A percentile compares a stretch with the other conserved stretches of the same genome.
Evolutionary conservation across 2,797 vertebrate genomes (phyloP).

Genomic region (Simalia tracyae): DNA sequence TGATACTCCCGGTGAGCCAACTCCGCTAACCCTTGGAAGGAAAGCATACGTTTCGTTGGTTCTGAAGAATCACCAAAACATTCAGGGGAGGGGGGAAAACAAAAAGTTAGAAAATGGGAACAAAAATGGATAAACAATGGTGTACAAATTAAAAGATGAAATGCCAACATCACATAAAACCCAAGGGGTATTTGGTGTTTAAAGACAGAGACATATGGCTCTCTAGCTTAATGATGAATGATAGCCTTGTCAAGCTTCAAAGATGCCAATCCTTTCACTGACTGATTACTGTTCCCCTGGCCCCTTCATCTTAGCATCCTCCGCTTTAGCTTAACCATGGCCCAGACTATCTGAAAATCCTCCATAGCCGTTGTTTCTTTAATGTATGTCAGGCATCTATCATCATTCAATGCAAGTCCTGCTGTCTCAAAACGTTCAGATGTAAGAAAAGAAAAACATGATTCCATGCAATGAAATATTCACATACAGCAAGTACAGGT

Average conservation of each 20-base stretch:
- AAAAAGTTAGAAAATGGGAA: conserved; percentile 95
- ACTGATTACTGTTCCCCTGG: neutral
- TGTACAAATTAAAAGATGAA: conserved; percentile 68
- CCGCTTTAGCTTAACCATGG: neutral
- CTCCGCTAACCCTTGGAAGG: conserved; percentile 99
- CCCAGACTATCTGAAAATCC: neutral
- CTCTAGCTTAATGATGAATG: neutral
- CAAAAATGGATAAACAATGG: conserved; percentile 59
- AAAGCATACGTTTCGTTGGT: conserved; percentile 99
- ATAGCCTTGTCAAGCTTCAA: neutral
- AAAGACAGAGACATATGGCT: neutral
- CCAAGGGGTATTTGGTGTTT: conserved; percentile 23
- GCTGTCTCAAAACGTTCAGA: neutral
- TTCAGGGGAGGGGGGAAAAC: conserved; percentile 84
- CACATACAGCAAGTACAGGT: neutral
- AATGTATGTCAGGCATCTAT: neutral
- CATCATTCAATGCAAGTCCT: neutral
- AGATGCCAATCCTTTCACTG: neutral
- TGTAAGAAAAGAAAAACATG: neutral
- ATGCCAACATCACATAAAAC: conserved; percentile 62
- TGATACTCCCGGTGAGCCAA: conserved; percentile 99
- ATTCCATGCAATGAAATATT: conserved; percentile 6
- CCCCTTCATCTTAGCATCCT: neutral
- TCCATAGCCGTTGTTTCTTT: neutral
- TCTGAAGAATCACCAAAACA: conserved; percentile 97